Percentiles rank a stretch among this genome's conserved stretches.
These are phyloP conservation scores for Oxycera nigricornis DNA, from an alignment of 2,888 invertebrate species.

Conservation along the genomic window DNA sequence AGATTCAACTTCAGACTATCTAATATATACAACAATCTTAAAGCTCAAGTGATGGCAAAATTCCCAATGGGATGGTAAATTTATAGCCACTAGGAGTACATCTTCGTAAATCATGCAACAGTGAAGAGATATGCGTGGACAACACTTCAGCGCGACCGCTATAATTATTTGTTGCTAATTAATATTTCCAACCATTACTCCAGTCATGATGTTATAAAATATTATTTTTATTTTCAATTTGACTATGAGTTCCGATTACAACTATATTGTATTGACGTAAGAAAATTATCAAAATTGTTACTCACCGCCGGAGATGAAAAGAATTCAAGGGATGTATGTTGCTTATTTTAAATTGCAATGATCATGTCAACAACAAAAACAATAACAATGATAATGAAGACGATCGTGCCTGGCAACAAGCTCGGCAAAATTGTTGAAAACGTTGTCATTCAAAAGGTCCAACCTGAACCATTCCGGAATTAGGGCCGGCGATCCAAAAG, in stretches of 20 bases:
- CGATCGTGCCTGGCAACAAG: conserved; percentile 16
- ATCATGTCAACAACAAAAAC: background rate
- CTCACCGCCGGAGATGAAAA: too few relatives aligned
- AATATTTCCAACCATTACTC: conserved; percentile 25
- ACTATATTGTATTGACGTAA: too few relatives aligned
- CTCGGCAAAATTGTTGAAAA: background rate
- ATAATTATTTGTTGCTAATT: conserved; percentile 29
- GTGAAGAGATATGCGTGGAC: background rate
- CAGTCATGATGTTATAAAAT: conserved; percentile 41
- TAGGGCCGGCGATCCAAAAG: background rate
- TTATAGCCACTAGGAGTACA: too few relatives aligned
- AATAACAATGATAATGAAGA: conserved; percentile 2
- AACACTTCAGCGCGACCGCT: background rate
- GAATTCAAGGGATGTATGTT: too few relatives aligned
- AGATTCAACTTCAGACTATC: background rate
- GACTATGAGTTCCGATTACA: too few relatives aligned
- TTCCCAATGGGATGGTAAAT: background rate
- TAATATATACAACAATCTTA: background rate
- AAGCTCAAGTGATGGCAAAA: background rate
- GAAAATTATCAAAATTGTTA: too few relatives aligned
- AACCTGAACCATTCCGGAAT: background rate
- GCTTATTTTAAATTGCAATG: too few relatives aligned
- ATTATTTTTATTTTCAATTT: conserved; percentile 46
- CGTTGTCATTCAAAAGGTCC: background rate
- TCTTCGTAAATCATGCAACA: background rate